Percentiles rank a stretch among this genome's conserved stretches.
Evolutionary conservation across 2,113 vertebrate species (phyloP).

Genomic region (Myrmophylax atrothorax): DNA sequence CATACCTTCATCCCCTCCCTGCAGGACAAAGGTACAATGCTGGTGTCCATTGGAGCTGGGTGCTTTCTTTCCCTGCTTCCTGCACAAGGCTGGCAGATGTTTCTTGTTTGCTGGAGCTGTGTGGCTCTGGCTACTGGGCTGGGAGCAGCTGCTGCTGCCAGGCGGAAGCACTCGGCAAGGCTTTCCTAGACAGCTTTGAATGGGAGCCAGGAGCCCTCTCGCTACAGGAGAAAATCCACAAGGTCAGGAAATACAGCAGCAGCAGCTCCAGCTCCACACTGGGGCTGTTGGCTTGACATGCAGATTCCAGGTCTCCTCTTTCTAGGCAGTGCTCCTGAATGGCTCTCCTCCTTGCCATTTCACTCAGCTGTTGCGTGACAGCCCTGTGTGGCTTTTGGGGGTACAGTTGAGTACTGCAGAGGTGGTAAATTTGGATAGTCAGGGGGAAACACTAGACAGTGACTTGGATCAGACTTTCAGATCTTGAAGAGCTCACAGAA

Average conservation of each 20-base stretch:
- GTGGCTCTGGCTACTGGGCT: background rate
- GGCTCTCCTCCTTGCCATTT: background rate
- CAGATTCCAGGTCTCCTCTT: background rate
- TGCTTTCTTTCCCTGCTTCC: background rate
- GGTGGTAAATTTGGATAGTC: background rate
- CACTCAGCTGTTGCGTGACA: background rate
- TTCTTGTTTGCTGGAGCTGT: conserved; percentile 8
- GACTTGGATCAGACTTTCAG: background rate
- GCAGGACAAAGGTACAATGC: background rate
- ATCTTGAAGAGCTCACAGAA: background rate
- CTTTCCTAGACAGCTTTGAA: conserved; percentile 68
- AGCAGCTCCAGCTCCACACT: background rate
- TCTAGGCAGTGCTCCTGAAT: background rate
- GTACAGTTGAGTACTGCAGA: background rate
- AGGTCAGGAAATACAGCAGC: conserved; percentile 40
- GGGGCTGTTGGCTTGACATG: background rate
- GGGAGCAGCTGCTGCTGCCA: conserved; percentile 59
- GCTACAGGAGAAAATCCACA: conserved; percentile 3
- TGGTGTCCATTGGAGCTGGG: background rate
- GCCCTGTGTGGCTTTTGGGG: background rate
- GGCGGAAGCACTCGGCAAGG: background rate
- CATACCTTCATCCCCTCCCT: background rate
- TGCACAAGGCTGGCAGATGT: conserved; percentile 21
- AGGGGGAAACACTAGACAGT: background rate
- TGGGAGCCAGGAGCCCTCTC: conserved; percentile 37